Base-by-base conservation (phyloP, 2,113 vertebrate genomes). In the Ploceus nigricollis region DNA sequence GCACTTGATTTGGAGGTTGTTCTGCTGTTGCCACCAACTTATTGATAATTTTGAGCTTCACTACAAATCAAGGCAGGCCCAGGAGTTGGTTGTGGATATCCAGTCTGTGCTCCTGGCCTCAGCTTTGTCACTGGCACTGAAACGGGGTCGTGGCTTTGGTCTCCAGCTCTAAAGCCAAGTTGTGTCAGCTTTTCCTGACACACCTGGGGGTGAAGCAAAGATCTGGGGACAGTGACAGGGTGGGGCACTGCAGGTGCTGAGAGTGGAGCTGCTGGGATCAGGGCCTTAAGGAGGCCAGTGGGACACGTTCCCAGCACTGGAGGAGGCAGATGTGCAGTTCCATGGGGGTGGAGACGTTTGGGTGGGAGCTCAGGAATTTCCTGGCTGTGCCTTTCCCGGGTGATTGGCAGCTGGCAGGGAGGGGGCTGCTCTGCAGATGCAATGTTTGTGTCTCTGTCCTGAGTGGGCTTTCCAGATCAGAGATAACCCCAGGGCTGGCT, bases 401-500 rank as follows among this genome's bases (percentile, higher is more conserved):
- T 63, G 89, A 87, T 9, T 89, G 95, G 80, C 95, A 93, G 91
- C n/a, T 0, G 1, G 71, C n/a, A 42, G 33, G 33, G 54, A 79
- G 71, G 82, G 70, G 86, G 69, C 4, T 30, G 78, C 42, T 88
- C 33, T 81, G 86, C n/a, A 73, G 79, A 66, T 18, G n/a, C 2
- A 14, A 63, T 19, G 44, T 69, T 90, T 84, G 71, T 87, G 30
- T 70, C 25, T 70, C 58, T 93, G 94, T 93, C 91, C 94, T 78
- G 80, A 83, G 71, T 64, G 91, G 90, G 54, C 45, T 95, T 88
- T 86, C 82, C 44, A 82, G 82, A 58, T 82, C 1, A 15, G 12
- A 84, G 93, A 95, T 97, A 97, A 96, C 96, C 92, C 48, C 71
- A 14, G 88, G 79, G 93, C 10, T 96, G 90, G 56, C 85, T 89